Evolutionary conservation across 2,113 vertebrate species (phyloP).

Genomic region (Vulpes vulpes): DNA sequence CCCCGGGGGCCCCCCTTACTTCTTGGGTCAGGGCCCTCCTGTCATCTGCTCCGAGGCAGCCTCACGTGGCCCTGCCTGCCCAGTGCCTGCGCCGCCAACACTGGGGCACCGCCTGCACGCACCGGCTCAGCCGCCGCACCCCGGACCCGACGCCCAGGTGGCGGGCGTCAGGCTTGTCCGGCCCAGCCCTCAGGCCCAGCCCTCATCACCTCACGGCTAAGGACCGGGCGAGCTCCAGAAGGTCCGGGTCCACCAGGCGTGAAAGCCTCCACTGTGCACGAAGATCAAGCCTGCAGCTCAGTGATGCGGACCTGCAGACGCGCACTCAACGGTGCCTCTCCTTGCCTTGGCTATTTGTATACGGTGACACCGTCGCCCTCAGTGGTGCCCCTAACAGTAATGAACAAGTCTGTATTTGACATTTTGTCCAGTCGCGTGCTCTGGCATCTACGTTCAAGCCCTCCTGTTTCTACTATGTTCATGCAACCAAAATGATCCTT

Average conservation of each 20-base stretch:
- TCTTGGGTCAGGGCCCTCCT: too few relatives aligned
- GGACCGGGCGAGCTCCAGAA: not conserved
- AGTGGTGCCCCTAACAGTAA: conserved; percentile 22
- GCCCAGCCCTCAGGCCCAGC: not conserved
- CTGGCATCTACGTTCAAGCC: not conserved
- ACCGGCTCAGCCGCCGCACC: too few relatives aligned
- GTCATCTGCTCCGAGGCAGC: too few relatives aligned
- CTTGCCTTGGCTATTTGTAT: conserved; percentile 28
- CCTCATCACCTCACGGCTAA: not conserved
- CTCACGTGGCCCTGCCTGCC: too few relatives aligned
- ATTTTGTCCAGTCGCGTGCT: conserved; percentile 36
- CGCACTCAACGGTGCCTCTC: not conserved
- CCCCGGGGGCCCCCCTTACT: too few relatives aligned
- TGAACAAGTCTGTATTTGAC: not conserved
- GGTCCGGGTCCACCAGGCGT: not conserved
- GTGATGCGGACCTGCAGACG: not conserved
- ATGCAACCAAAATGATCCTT: not conserved
- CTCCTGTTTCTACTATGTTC: not conserved
- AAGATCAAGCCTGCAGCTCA: not conserved
- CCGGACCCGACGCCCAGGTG: not conserved
- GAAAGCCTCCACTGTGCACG: not conserved
- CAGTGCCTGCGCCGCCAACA: too few relatives aligned
- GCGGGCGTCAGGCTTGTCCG: not conserved
- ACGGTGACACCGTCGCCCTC: not conserved
- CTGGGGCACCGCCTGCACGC: too few relatives aligned